These are phyloP conservation scores for Orthosia incerta DNA, from an alignment of 2,888 invertebrate species.

Conservation along the genomic window DNA sequence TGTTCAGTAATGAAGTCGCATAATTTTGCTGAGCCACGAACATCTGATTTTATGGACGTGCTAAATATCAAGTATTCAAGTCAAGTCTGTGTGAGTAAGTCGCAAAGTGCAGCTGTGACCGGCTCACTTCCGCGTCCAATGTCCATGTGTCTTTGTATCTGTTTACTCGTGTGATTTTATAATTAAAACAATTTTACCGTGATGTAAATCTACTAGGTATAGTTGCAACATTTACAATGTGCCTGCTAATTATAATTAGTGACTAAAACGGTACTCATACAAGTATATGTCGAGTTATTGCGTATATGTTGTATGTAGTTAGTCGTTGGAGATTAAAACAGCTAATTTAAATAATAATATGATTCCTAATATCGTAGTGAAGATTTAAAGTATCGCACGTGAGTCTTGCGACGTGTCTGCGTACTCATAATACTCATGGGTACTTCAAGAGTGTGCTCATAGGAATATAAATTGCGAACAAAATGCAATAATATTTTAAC, in stretches of 20 bases:
- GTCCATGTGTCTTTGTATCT: constrained; percentile 65
- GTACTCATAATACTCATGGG: constrained; percentile 33
- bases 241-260: constrained; percentile 40
- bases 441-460: constrained; percentile 36
- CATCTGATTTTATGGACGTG: constrained; percentile 78
- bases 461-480: constrained; percentile 64
- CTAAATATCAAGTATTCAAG: constrained; percentile 56
- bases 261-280: constrained; percentile 31
- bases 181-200: too few species aligned
- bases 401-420: constrained; percentile 37
- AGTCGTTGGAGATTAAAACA: constrained; percentile 12
- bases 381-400: constrained; percentile 30
- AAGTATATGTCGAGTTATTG: constrained; percentile 19
- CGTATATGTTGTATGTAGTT: constrained; percentile 2
- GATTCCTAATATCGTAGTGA: constrained; percentile 39
- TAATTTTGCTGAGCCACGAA: constrained; percentile 71
- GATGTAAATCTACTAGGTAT: constrained; percentile 3
- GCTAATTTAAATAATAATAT: constrained; percentile 48
- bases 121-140: constrained; percentile 66
- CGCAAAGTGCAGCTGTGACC: constrained; percentile 78
- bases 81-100: constrained; percentile 59
- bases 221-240: constrained; percentile 47
- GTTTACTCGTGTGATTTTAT: constrained; percentile 37
- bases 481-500: constrained; percentile 66
- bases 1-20: constrained; percentile 78